Evolutionary conservation across 2,797 vertebrate species (phyloP), one percentile per base, ranked within the genome.

Genomic region (Acrossocheilus fasciatus): DNA sequence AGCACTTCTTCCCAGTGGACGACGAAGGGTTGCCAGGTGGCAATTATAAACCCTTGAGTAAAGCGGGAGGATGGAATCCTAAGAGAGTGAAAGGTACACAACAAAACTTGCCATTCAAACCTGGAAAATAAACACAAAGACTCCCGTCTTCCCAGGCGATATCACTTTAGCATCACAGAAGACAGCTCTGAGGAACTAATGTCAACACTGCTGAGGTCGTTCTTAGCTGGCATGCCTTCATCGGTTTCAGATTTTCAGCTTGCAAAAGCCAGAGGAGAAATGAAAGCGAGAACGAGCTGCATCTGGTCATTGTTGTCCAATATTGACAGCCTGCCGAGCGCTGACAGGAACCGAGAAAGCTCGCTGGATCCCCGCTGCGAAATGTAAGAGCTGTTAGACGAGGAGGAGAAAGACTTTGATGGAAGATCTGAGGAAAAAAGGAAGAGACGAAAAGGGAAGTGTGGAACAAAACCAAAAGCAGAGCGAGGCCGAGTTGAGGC

Each of bases 331-430:
- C 76, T 78, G 78, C 78, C 43, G 41, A 52, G 80, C n/a, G 30
- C 43, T 84, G 82, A 84, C 83, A 85, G 64, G 50, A 59, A 59
- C 3, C 2, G n/a, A 70, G 52, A 79, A 70, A 78, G 36, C 75
- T 23, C 36, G n/a, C 8, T 4, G 26, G n/a, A 72, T 79, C 50
- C 70, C 50, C 18, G 43, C 59, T 18, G 82, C 2, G 43, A 84
- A 52, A 76, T 26, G 18, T 39, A 59, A 79, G 50, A 8, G 64
- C 45, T 14, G 64, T 43, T 54, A 15, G 83, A 69, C 36, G 39
- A 62, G n/a, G 23, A 77, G 34, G 64, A 89, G 83, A 86, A 84
- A 43, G 80, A 86, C 85, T 82, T 68, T 81, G 74, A 85, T 68
- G 76, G 82, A 81, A 69, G 79, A 76, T 76, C 69, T 74, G 64